Conservation (phyloP, 2,113 vertebrate species). For the Cephalophus harveyi region DNA sequence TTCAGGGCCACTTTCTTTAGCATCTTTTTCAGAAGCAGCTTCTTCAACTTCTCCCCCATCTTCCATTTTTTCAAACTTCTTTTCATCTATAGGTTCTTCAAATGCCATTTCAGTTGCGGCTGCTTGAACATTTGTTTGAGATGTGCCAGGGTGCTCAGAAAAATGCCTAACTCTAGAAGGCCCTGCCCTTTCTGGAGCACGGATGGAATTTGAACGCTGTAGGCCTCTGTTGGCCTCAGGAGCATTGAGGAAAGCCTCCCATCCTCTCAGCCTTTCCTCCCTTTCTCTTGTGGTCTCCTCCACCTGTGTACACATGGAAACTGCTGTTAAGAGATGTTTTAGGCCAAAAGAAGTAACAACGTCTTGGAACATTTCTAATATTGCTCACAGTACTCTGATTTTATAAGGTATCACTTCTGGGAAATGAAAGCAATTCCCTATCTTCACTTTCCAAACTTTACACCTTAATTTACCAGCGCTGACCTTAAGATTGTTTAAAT, state of each 20-base stretch:
- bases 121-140: conserved; percentile 46
- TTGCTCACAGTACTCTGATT: not conserved
- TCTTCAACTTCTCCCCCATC: conserved; percentile 69
- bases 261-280: conserved; percentile 94
- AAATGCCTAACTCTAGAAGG: conserved; percentile 64
- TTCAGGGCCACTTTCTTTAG: not conserved
- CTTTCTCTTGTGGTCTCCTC: conserved; percentile 95
- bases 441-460: conserved; percentile 18
- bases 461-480: not conserved
- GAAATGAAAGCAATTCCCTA: not conserved
- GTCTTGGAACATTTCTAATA: not conserved
- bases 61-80: conserved; percentile 56
- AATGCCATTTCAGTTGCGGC: conserved; percentile 10
- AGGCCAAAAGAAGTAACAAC: not conserved
- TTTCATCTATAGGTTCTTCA: conserved; percentile 53
- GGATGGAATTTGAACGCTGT: conserved; percentile 17
- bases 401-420: not conserved
- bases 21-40: conserved; percentile 58
- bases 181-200: conserved; percentile 51
- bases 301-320: conserved; percentile 80
- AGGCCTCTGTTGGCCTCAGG: conserved; percentile 67
- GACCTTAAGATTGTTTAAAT: not conserved
- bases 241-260: conserved; percentile 87
- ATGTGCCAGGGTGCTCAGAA: conserved; percentile 50
- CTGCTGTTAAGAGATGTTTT: not conserved